phyloP scores from a whole-genome alignment of 2,797 vertebrate genomes.

The Liasis olivaceus region DNA sequence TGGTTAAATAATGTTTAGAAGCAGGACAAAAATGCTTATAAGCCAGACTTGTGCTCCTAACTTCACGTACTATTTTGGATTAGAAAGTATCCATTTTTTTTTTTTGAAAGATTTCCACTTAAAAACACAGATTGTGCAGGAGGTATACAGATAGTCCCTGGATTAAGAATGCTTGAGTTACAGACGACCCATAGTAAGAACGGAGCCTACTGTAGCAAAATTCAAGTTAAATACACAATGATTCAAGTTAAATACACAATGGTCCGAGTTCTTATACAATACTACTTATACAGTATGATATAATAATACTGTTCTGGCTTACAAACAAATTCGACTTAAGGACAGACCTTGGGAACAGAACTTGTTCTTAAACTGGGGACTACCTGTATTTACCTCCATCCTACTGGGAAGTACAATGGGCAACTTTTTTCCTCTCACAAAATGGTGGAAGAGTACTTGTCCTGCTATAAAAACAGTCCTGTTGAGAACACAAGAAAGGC shows the following conservation, averaged over 20 bases:
- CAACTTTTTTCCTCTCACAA: conserved; percentile 47
- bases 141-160: too few relatives aligned
- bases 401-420: conserved; percentile 43
- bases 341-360: too few relatives aligned
- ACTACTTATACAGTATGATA: too few relatives aligned
- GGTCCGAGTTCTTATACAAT: too few relatives aligned
- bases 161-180: too few relatives aligned
- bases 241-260: too few relatives aligned
- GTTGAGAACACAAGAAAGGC: conserved; percentile 62
- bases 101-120: neutral
- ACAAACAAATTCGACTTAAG: too few relatives aligned
- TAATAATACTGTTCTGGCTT: too few relatives aligned
- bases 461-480: conserved; percentile 61
- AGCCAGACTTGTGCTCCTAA: conserved; percentile 28
- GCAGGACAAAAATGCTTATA: conserved; percentile 34
- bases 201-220: too few relatives aligned
- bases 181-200: too few relatives aligned
- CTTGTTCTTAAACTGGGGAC: too few relatives aligned
- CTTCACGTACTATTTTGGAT: conserved; percentile 48
- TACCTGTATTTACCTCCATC: conserved; percentile 35
- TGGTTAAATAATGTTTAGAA: neutral
- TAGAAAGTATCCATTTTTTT: neutral
- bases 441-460: conserved; percentile 54
- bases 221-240: too few relatives aligned
- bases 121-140: conserved; percentile 5